Percentiles rank a stretch among this genome's conserved stretches.
phyloP scores from a whole-genome alignment of 2,113 vertebrate species.

The Lota lota region DNA sequence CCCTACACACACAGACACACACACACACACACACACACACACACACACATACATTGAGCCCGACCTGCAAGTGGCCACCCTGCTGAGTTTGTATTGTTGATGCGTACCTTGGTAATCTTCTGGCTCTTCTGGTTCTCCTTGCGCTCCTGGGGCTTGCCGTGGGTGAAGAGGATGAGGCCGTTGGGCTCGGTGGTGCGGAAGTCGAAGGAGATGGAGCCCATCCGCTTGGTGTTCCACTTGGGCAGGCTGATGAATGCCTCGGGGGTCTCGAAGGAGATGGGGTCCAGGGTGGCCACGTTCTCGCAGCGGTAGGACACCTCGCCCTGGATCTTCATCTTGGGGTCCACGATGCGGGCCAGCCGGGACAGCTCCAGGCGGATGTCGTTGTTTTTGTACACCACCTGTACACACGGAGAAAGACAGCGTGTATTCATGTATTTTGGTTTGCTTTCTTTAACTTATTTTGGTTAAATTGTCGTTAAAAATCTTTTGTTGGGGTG shows the following conservation, averaged over 20 bases:
- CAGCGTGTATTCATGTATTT: no score
- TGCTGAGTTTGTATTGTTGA: no score
- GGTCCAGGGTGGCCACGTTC: conserved; percentile 94
- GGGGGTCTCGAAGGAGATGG: conserved; percentile 97
- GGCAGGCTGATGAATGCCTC: conserved; percentile 97
- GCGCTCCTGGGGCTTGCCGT: conserved; percentile 93
- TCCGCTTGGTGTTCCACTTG: conserved; percentile 98
- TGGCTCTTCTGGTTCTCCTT: conserved; percentile 87
- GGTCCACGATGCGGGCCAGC: conserved; percentile 92
- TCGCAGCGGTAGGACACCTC: conserved; percentile 95
- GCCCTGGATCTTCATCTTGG: conserved; percentile 99
- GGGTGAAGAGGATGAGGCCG: conserved; percentile 96
- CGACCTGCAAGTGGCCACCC: no score
- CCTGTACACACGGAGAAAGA: conserved; percentile 66
- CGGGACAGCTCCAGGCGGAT: conserved; percentile 96
- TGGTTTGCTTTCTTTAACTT: no score
- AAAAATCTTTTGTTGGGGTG: no score
- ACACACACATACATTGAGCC: background rate
- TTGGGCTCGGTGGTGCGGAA: conserved; percentile 97
- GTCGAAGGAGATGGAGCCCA: conserved; percentile 98
- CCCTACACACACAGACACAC: no score
- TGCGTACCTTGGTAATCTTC: conserved; percentile 93
- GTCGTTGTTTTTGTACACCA: conserved; percentile 99
- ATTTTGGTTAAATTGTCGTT: no score
- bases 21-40: background rate